phyloP scores from a whole-genome alignment of 2,888 invertebrate species.

The Andrena trimmerana region DNA sequence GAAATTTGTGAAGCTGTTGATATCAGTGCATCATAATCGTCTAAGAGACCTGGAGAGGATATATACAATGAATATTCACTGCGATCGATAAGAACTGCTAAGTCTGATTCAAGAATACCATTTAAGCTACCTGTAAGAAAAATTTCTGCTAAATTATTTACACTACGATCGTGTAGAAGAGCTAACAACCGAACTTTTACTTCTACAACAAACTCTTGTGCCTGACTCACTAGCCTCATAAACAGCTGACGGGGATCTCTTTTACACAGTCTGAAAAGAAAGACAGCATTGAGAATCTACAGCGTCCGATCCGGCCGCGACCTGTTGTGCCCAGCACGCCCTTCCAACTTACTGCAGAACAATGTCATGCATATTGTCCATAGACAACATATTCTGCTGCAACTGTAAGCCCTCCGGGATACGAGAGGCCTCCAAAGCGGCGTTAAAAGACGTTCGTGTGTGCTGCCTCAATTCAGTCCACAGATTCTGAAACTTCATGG shows the following conservation, averaged over 20 bases:
- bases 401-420: slow-evolving; percentile 67
- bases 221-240: slow-evolving; percentile 88
- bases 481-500: slow-evolving; percentile 84
- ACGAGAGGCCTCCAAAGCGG: slow-evolving; percentile 78
- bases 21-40: slow-evolving; percentile 88
- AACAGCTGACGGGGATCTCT: slow-evolving; percentile 89
- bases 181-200: slow-evolving; percentile 87
- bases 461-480: slow-evolving; percentile 86
- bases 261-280: slow-evolving; percentile 85
- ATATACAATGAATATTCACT: slow-evolving; percentile 7
- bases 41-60: slow-evolving; percentile 86
- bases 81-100: not conserved
- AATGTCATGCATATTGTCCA: slow-evolving; percentile 82
- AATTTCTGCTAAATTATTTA: slow-evolving; percentile 86
- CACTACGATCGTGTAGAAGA: slow-evolving; percentile 86
- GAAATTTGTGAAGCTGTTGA: slow-evolving; percentile 87
- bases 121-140: slow-evolving; percentile 85
- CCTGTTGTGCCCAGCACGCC: not conserved
- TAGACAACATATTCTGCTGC: slow-evolving; percentile 72
- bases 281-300: not conserved
- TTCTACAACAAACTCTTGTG: slow-evolving; percentile 89
- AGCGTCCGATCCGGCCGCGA: not conserved
- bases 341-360: slow-evolving; percentile 84
- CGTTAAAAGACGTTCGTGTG: slow-evolving; percentile 84
- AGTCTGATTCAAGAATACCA: not conserved